Evolutionary conservation across 2,888 invertebrate species (phyloP), one percentile per base, ranked within the genome.

Genomic region (Chrysopilus asiliformis): DNA sequence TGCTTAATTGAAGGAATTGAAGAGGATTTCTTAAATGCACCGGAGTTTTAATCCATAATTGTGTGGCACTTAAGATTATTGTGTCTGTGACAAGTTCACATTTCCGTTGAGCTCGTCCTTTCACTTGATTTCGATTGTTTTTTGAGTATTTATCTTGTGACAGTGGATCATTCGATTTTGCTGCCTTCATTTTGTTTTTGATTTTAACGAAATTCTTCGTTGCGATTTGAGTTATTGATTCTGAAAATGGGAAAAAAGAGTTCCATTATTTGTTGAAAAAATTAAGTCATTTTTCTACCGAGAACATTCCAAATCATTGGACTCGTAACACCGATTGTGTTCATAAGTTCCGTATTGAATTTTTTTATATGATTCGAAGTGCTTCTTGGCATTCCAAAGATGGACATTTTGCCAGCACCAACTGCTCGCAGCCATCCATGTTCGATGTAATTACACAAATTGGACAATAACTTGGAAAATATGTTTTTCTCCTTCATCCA

Each of bases 401-500:
- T 50, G 4, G 52, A 52, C 47, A 52, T 52, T 39, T 49, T 50
- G n/a, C 50, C 50, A 4, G 49, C 47, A 14, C 50, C 51, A n/a
- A 49, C 42, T 2, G 41, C 43, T 10, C 48, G 44, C 2, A 51
- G 20, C 51, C 51, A 51, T 18, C 32, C 41, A 9, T 48, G 35
- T 32, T 51, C 51, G n/a, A 50, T 43, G 33, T 50, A 48, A n/a
- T 48, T 40, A 22, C 49, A 48, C 16, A 51, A 39, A 15, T 39
- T 43, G 2, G 44, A 38, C 1, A 48, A 36, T 4, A 35, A 36
- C 4, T 34, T 25, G 2, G 45, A 43, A 22, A 44, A 47, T 7
- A 51, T 47, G 29, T 38, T 42, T 32, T 52, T 52, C 25, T 52
- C 51, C 14, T 42, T 42, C 44, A 49, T 49, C 52, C 52, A 52